phyloP scores from a whole-genome alignment of 2,888 invertebrate species.

The Cheilosia impressa region DNA sequence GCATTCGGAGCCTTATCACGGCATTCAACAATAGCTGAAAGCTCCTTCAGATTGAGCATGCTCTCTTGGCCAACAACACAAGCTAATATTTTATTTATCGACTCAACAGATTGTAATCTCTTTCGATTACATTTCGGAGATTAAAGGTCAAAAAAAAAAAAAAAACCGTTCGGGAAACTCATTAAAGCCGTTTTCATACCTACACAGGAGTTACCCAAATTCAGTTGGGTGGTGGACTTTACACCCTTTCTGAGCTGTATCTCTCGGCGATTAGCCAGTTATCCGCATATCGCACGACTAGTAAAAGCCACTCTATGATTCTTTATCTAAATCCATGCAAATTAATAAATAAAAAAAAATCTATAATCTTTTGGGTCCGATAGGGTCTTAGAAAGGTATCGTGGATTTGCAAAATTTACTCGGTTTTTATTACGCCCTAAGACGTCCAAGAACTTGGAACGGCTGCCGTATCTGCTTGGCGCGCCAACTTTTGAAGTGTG shows the following conservation, averaged over 20 bases:
- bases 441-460: slow-evolving; percentile 11
- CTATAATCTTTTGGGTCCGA: not conserved
- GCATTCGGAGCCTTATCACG: no score
- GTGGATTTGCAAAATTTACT: slow-evolving; percentile 15
- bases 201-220: not conserved
- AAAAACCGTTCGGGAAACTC: slow-evolving; percentile 12
- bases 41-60: not conserved
- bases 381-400: slow-evolving; percentile 7
- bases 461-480: not conserved
- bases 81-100: not conserved
- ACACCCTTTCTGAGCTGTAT: not conserved
- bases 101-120: not conserved
- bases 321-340: slow-evolving; percentile 44
- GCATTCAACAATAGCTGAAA: not conserved
- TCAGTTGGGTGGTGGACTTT: slow-evolving; percentile 5
- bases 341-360: not conserved
- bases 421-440: slow-evolving; percentile 9
- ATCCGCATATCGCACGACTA: not conserved
- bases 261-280: not conserved
- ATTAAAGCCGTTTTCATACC: not conserved
- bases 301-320: not conserved
- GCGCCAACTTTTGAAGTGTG: not conserved
- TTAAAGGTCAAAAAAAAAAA: not conserved
- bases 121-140: slow-evolving; percentile 1
- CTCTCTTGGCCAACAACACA: not conserved